Conservation (phyloP, 53 echinoderm and acorn worm genomes). For the Holothuria leucospilota region DNA sequence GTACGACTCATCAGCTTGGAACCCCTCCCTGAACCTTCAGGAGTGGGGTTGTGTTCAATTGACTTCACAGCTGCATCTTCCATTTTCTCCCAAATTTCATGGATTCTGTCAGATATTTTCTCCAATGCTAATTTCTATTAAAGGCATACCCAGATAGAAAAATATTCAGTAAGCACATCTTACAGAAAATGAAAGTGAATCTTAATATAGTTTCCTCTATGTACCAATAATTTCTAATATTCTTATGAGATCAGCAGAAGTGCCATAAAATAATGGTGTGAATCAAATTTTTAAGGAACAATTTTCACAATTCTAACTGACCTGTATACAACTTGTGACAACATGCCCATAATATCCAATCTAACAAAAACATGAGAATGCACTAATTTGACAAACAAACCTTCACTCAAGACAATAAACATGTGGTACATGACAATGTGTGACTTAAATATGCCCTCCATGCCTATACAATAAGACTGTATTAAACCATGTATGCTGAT, state of each 20-base stretch:
- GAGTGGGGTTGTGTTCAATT: constrained; percentile 65
- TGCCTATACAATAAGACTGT: no score
- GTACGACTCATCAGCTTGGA: constrained; percentile 2
- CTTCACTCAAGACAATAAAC: no score
- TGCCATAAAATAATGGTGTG: no score
- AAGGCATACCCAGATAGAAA: neutral
- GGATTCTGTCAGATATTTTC: constrained; percentile 91
- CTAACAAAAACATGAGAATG: no score
- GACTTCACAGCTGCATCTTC: constrained; percentile 87
- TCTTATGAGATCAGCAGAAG: no score
- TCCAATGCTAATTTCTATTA: constrained; percentile 93
- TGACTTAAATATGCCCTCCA: no score
- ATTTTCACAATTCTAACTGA: no score
- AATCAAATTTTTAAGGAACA: no score
- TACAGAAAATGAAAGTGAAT: neutral
- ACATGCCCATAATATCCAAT: no score
- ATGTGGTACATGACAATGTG: no score
- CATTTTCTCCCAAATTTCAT: constrained; percentile 98
- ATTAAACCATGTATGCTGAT: no score
- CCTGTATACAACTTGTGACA: no score
- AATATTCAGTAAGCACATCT: neutral
- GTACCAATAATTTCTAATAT: neutral
- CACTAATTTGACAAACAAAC: neutral
- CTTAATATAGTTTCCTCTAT: neutral
- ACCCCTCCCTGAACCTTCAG: constrained; percentile 16